A percentile compares a stretch with the other conserved stretches of the same genome.
These are phyloP conservation scores for Chrysina gloriosa DNA, from an alignment of 2,888 invertebrate genomes.

Conservation along the genomic window DNA sequence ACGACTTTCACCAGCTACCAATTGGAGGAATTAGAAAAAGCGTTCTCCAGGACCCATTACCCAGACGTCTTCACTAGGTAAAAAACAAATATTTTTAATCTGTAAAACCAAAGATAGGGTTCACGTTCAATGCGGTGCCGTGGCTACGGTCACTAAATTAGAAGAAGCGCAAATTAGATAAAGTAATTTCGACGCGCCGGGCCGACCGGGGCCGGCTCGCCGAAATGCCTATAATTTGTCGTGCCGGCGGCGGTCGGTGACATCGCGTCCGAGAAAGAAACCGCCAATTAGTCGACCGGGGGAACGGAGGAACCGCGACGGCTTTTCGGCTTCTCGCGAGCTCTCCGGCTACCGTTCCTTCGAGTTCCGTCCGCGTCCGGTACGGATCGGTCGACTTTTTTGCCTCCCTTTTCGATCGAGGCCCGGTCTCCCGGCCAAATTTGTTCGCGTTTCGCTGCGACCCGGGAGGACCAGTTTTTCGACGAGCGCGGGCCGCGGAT, in stretches of 20 bases:
- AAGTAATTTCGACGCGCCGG: conserved; percentile 40
- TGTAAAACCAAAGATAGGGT: no score
- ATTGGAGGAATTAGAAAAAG: conserved; percentile 95
- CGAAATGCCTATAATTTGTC: conserved; percentile 52
- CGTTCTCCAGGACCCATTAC: conserved; percentile 96
- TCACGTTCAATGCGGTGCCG: no score
- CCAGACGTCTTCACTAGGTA: conserved; percentile 98
- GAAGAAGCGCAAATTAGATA: conserved; percentile 40
- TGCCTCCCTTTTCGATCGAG: neutral
- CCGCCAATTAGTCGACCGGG: conserved; percentile 47
- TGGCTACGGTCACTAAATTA: no score
- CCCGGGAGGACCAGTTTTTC: conserved; percentile 21
- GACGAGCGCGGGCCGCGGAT: neutral
- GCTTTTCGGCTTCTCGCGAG: no score
- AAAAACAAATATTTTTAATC: no score
- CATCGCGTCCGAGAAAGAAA: conserved; percentile 46
- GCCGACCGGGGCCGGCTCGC: conserved; percentile 19
- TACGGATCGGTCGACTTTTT: conserved; percentile 41
- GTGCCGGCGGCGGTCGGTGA: conserved; percentile 50
- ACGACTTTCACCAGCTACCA: conserved; percentile 97
- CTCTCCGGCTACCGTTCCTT: no score
- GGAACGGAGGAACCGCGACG: no score
- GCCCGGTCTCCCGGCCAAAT: conserved; percentile 17
- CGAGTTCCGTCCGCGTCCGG: no score
- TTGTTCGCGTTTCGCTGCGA: conserved; percentile 12